phyloP scores from a whole-genome alignment of 2,888 invertebrate genomes.

The Taenaris catops region DNA sequence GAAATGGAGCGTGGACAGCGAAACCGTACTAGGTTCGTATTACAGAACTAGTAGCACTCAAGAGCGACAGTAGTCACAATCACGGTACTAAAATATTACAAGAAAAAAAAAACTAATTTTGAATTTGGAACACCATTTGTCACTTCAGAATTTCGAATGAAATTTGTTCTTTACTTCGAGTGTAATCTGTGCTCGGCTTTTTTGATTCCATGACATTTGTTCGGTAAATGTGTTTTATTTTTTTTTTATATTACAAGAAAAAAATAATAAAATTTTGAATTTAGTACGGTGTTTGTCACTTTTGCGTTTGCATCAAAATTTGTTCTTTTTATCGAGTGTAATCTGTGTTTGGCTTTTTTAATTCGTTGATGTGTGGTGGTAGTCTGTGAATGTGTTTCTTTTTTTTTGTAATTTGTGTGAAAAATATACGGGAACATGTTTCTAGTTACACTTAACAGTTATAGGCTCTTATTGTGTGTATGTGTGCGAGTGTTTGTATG shows the following conservation, averaged over 20 bases:
- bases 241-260: too few species aligned
- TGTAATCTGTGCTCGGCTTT: too few species aligned
- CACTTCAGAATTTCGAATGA: neutral
- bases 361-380: too few species aligned
- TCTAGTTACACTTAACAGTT: slow-evolving; percentile 1
- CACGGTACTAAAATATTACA: slow-evolving; percentile 19
- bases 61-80: slow-evolving; percentile 51
- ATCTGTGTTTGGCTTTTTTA: neutral
- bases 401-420: neutral
- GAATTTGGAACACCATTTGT: slow-evolving; percentile 1
- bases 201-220: too few species aligned
- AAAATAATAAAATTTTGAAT: too few species aligned
- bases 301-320: neutral
- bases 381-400: neutral
- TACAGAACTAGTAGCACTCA: slow-evolving; percentile 54
- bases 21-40: slow-evolving; percentile 46
- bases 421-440: neutral
- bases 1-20: slow-evolving; percentile 54
- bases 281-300: slow-evolving; percentile 4
- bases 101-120: slow-evolving; percentile 16
- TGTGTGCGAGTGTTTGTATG: slow-evolving; percentile 22
- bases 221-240: neutral
- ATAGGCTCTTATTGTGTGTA: slow-evolving; percentile 4
- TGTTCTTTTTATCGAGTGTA: slow-evolving; percentile 1
- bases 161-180: slow-evolving; percentile 1